Percentiles rank a stretch among this genome's conserved stretches.
phyloP scores from a whole-genome alignment of 2,113 vertebrate species.

The Nematolebias whitei region DNA sequence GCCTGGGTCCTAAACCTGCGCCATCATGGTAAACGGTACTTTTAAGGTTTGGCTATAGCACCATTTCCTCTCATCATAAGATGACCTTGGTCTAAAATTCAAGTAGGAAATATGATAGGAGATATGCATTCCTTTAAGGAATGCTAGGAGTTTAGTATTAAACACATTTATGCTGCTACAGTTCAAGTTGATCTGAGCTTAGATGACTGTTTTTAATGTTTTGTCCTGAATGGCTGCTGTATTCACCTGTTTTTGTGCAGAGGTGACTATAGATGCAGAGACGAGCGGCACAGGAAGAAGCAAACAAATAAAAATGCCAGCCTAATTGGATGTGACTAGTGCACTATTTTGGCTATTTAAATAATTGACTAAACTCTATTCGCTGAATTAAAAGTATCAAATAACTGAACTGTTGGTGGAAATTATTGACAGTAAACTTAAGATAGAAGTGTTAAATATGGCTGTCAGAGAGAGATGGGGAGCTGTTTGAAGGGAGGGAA shows the following conservation, averaged over 20 bases:
- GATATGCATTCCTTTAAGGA: no score
- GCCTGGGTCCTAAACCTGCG: no score
- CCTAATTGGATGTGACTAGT: slow-evolving; percentile 4
- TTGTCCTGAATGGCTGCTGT: slow-evolving; percentile 39
- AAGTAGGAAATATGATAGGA: no score
- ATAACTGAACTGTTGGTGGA: not conserved
- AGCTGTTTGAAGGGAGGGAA: slow-evolving; percentile 9
- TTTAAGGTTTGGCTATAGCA: no score
- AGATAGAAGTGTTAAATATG: slow-evolving; percentile 4
- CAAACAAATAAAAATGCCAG: not conserved
- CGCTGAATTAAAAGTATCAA: not conserved
- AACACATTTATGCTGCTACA: not conserved
- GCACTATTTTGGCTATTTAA: slow-evolving; percentile 23
- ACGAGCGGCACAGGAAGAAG: not conserved
- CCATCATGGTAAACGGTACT: no score
- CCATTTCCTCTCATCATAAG: no score
- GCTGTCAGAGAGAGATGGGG: not conserved
- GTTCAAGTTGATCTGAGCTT: not conserved
- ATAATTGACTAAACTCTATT: slow-evolving; percentile 37
- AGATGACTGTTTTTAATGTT: slow-evolving; percentile 10
- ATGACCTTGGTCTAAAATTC: no score
- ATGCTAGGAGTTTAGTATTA: no score
- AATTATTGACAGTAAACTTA: not conserved
- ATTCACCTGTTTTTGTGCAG: slow-evolving; percentile 36
- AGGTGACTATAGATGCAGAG: slow-evolving; percentile 10